Base-by-base conservation (phyloP, 2,113 vertebrate genomes). In the Sapayoa aenigma region DNA sequence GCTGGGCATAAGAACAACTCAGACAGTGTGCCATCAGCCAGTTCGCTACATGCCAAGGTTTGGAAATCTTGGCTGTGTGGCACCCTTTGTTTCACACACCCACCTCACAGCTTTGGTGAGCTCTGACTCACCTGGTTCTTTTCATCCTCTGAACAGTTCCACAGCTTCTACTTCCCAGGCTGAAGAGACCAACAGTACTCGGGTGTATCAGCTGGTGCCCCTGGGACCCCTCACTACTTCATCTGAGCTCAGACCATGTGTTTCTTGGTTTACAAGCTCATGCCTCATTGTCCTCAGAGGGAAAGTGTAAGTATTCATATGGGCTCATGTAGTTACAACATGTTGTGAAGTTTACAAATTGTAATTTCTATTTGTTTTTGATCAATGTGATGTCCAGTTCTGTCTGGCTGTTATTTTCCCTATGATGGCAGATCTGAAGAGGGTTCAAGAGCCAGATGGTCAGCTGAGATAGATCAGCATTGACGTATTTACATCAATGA, bases 41-140 rank as follows among this genome's bases (percentile, higher is more conserved):
- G 23, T 35, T 92, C 68, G 56, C 52, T 52, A 44, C 44, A 19
- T 93, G 59, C 39, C 72, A 31, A 22, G 9, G 8, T 77, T 88
- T 84, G 67, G 39, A 80, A 95, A 67, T 71, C 39, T 81, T 94
- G 93, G 85, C 92, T 56, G 2, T 14, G 68, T 31, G 13, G 27
- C 33, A 81, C 20, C 68, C 76, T 88, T 88, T 96, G 30, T 90
- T 67, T 71, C 73, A 44, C 28, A 27, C 8, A 14, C 20, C 15
- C 62, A 87, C 9, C 21, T 60, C 37, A 17, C 14, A 81, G 31
- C 39, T 77, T n/a, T 55, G 39, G 46, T 63, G 80, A 93, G 47
- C 55, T 83, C n/a, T 35, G 37, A 39, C 46, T 74, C 62, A 12
- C 18, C 55, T 63, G 52, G 35, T 25, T 59, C 24, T 21, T 71